Evolutionary conservation across 2,888 invertebrate genomes (phyloP), one percentile per base, ranked within the genome.

Genomic region (Pocota personata): DNA sequence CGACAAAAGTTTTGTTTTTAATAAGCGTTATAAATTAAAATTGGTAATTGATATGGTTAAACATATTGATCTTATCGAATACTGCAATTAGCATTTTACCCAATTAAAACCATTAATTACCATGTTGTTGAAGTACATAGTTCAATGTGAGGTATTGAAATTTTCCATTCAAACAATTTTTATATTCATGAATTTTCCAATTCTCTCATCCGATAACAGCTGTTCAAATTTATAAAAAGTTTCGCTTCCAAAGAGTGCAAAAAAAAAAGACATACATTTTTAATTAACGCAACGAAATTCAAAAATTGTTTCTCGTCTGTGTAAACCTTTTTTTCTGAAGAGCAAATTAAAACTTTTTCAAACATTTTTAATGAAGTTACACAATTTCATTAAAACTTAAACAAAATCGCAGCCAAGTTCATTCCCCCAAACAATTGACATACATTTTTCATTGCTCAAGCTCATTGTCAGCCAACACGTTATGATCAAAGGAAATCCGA

Each of bases 361-460:
- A 30, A 21, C 7, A 58, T 66, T 50, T 30, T 16, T 30, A n/a
- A 32, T 32, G 30, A 43, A 57, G 46, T 58, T 57, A 71, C 46
- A 43, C n/a, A 57, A 71, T 69, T 40, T 57, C 8, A 32, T 30
- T 19, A 3, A 46, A 71, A 55, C n/a, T n/a, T 19, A 55, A 40
- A 55, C 14, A 57, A 32, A 14, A 8, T 12, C 8, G 1, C 14
- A n/a, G 30, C 40, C 24, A 37, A 24, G 24, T 40, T 24, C 40
- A 24, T 19, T 27, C 30, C 10, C 40, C 55, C 69, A 35, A 58
- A 50, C 43, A 55, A 35, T 60, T 60, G 72, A 72, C 50, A 72
- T 27, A 60, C n/a, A 37, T 60, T 72, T 50, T n/a, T 46, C 48
- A 58, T 60, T 32, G 35, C 5, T 19, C 27, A 35, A 37, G 8